phyloP scores from a whole-genome alignment of 1,140 invertebrate species.

The Aleiodes sp. region DNA sequence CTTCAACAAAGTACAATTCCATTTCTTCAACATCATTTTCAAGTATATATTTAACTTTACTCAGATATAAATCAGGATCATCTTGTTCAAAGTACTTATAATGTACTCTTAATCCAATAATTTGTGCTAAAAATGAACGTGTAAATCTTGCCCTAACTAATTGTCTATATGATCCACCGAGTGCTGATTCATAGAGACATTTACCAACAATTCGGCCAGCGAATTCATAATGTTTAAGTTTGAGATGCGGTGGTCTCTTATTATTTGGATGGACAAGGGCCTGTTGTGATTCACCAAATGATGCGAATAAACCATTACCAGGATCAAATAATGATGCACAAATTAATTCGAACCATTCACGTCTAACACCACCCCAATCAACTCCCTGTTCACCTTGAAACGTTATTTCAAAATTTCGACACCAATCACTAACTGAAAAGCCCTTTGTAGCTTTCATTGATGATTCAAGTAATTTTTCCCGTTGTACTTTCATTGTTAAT shows the following conservation, averaged over 20 bases:
- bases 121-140: conserved; percentile 92
- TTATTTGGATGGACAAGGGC: conserved; percentile 91
- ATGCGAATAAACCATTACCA: conserved; percentile 82
- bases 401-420: conserved; percentile 90
- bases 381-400: conserved; percentile 93
- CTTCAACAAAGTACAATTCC: conserved; percentile 89
- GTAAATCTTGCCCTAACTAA: conserved; percentile 90
- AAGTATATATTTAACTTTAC: conserved; percentile 91
- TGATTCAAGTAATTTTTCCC: conserved; percentile 83
- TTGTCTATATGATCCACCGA: conserved; percentile 88
- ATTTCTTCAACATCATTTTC: conserved; percentile 89
- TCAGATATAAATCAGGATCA: conserved; percentile 91
- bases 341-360: conserved; percentile 94
- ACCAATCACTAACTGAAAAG: conserved; percentile 87
- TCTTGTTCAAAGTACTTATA: conserved; percentile 98
- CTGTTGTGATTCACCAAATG: conserved; percentile 85
- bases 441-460: conserved; percentile 85
- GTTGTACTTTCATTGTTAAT: conserved; percentile 80
- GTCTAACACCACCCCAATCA: conserved; percentile 91
- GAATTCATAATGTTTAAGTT: conserved; percentile 92
- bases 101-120: conserved; percentile 91
- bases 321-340: conserved; percentile 89
- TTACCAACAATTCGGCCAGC: conserved; percentile 95
- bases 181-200: conserved; percentile 90
- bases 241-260: conserved; percentile 76